Evolutionary conservation across 2,888 invertebrate species (phyloP).

Genomic region (Lasius fuliginosus): DNA sequence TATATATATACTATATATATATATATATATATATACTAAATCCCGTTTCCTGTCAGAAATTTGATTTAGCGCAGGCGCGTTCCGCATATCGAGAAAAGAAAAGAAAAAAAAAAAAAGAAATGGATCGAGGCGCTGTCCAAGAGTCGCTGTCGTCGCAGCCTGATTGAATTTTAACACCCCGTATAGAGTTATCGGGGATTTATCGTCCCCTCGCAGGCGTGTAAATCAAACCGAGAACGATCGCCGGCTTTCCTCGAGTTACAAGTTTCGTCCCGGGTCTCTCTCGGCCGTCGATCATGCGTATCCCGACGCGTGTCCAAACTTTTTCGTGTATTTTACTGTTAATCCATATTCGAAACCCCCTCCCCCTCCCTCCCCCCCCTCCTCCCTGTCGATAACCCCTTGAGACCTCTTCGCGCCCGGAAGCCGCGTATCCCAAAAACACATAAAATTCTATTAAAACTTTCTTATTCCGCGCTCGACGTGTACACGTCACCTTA

Average conservation of each 20-base stretch:
- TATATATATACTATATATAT: not conserved
- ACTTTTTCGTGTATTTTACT: conserved; percentile 35
- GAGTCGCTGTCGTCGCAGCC: conserved; percentile 8
- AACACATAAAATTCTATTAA: conserved; percentile 53
- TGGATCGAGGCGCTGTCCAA: not conserved
- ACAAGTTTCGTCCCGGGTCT: conserved; percentile 30
- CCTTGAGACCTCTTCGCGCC: conserved; percentile 20
- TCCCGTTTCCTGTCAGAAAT: conserved; percentile 23
- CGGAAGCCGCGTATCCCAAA: conserved; percentile 9
- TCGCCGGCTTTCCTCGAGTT: conserved; percentile 39
- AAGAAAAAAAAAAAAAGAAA: not conserved
- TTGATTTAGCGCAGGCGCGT: conserved; percentile 16
- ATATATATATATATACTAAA: not conserved
- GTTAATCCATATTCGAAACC: not conserved
- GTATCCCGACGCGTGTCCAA: conserved; percentile 13
- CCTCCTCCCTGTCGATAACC: not conserved
- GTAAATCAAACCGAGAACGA: conserved; percentile 51
- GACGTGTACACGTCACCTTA: conserved; percentile 30
- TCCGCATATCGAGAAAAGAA: not conserved
- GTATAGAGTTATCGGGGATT: conserved; percentile 49
- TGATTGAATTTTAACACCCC: conserved; percentile 49
- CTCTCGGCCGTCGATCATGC: conserved; percentile 26
- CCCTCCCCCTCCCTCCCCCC: too few relatives aligned
- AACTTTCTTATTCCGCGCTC: conserved; percentile 28
- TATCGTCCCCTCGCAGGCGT: conserved; percentile 37